phyloP scores from a whole-genome alignment of 2,888 invertebrate genomes.

The Sminthurides aquaticus region DNA sequence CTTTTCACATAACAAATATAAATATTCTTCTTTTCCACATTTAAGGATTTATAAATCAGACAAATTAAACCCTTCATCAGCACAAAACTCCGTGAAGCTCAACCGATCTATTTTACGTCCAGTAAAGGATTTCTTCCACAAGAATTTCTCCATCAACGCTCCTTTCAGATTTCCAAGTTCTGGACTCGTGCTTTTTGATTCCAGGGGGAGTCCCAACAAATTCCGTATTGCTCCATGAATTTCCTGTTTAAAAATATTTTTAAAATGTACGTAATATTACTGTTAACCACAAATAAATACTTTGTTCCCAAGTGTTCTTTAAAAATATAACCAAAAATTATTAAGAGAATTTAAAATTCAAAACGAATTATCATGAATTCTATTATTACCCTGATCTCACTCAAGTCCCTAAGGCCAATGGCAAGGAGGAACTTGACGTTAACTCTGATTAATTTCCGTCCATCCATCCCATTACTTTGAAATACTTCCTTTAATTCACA shows the following conservation, averaged over 20 bases:
- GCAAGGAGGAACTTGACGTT: background rate
- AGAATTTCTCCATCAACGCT: background rate
- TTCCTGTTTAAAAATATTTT: no score
- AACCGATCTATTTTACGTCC: background rate
- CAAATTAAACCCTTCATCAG: background rate
- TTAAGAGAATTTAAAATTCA: no score
- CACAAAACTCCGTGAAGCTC: conserved; percentile 1
- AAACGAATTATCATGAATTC: no score
- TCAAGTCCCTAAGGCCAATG: background rate
- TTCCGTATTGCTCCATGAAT: background rate
- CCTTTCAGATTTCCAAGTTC: no score
- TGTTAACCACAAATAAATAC: no score
- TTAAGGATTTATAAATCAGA: no score
- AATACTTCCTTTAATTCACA: conserved; percentile 2
- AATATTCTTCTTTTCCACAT: no score
- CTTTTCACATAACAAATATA: no score
- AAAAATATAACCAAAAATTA: no score
- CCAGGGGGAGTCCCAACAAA: background rate
- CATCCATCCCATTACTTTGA: background rate
- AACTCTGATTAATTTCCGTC: background rate
- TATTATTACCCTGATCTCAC: background rate
- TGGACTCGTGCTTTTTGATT: no score
- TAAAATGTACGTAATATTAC: no score
- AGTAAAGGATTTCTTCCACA: conserved; percentile 6
- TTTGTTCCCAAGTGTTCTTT: no score